Percentiles rank a stretch among this genome's conserved stretches.
Evolutionary conservation across 2,797 vertebrate genomes (phyloP).

Genomic region (Urocyon cinereoargenteus): DNA sequence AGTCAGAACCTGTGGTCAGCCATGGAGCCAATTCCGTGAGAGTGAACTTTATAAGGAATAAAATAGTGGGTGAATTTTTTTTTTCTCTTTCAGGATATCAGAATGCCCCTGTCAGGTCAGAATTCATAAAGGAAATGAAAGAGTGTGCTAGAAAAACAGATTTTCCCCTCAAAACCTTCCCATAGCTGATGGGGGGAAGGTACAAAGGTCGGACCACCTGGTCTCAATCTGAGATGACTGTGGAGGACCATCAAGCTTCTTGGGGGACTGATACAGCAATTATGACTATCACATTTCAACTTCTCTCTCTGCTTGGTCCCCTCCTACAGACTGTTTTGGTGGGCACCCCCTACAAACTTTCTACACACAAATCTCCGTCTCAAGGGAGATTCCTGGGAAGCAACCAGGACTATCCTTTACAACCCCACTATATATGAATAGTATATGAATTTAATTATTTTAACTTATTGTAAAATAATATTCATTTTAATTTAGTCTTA

Average conservation of each 20-base stretch:
- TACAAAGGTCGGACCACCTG: neutral
- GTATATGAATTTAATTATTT: neutral
- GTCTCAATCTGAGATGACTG: neutral
- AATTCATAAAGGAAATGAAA: slow-evolving; percentile 52
- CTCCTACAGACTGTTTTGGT: neutral
- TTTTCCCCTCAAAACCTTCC: neutral
- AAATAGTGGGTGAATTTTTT: neutral
- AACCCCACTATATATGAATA: neutral
- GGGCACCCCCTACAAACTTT: neutral
- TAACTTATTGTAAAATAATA: neutral
- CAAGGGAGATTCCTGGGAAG: neutral
- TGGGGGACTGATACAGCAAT: neutral
- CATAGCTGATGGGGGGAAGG: too few relatives aligned
- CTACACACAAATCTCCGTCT: neutral
- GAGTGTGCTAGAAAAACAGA: neutral
- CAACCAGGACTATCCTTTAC: neutral
- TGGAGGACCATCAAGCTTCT: neutral
- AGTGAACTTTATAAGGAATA: slow-evolving; percentile 57
- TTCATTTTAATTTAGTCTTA: slow-evolving; percentile 32
- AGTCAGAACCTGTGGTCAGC: neutral
- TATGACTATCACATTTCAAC: neutral
- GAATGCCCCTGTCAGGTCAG: neutral
- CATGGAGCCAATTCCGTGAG: neutral
- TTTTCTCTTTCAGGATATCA: neutral
- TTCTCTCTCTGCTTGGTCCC: neutral